Evolutionary conservation across 2,113 vertebrate species (phyloP).

Genomic region (Zootoca vivipara): DNA sequence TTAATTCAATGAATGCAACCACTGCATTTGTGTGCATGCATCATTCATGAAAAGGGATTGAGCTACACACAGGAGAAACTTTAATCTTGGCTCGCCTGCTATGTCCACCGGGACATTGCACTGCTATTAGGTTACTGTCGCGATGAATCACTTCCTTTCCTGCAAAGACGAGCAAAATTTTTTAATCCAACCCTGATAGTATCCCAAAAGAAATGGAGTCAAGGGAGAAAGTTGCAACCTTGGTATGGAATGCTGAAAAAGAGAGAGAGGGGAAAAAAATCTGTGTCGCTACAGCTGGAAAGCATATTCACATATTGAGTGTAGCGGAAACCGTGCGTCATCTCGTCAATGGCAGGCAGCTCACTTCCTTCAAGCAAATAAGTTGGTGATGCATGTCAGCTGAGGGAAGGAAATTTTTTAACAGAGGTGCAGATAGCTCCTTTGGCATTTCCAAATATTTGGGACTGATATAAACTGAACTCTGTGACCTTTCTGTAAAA

Average conservation of each 20-base stretch:
- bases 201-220: neutral
- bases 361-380: neutral
- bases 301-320: neutral
- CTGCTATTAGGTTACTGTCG: neutral
- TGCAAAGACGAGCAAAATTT: neutral
- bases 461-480: constrained; percentile 58
- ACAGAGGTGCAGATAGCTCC: constrained; percentile 48
- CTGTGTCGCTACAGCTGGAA: neutral
- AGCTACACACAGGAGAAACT: neutral
- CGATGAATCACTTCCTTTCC: neutral
- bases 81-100: neutral
- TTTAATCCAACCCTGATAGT: rapidly evolving
- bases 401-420: constrained; percentile 16
- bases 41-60: neutral
- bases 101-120: neutral
- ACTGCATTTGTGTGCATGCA: rapidly evolving
- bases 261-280: neutral
- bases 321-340: neutral
- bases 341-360: neutral
- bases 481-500: constrained; percentile 55
- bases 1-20: too few species aligned
- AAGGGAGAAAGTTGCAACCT: neutral
- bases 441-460: constrained; percentile 57
- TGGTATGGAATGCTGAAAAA: neutral
- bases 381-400: constrained; percentile 29